These are phyloP conservation scores for Gymnarchus niloticus DNA, from an alignment of 2,113 vertebrate species.

Conservation along the genomic window DNA sequence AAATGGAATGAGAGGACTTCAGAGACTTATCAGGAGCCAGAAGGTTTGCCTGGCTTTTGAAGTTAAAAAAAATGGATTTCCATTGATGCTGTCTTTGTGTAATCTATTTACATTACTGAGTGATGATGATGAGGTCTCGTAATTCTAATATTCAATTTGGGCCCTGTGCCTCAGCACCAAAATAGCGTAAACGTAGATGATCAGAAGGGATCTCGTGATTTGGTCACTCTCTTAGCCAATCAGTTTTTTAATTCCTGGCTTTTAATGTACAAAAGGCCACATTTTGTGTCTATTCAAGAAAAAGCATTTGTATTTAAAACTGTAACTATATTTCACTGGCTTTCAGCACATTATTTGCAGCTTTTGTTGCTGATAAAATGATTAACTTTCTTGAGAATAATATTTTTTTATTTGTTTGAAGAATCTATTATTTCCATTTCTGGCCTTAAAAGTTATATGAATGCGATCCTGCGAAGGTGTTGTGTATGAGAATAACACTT, in stretches of 20 bases:
- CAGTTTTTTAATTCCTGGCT: background rate
- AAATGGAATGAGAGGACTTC: constrained; percentile 36
- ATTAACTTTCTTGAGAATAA: background rate
- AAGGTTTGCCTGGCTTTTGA: constrained; percentile 40
- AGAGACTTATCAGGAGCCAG: constrained; percentile 42
- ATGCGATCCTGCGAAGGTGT: background rate
- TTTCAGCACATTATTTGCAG: background rate
- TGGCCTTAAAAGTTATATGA: background rate
- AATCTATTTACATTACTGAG: constrained; percentile 37
- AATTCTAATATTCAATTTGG: constrained; percentile 32
- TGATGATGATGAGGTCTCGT: constrained; percentile 33
- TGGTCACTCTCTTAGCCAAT: background rate
- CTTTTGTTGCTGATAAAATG: background rate
- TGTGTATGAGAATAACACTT: constrained; percentile 7
- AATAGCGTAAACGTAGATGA: background rate
- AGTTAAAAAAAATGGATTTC: constrained; percentile 35
- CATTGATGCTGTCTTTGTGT: constrained; percentile 32
- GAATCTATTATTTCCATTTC: background rate
- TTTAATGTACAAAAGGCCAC: background rate
- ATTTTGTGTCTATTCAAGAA: background rate
- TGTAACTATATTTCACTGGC: background rate
- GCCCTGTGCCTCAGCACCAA: background rate
- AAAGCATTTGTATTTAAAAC: background rate
- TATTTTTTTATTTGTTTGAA: background rate
- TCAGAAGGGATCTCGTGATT: background rate